A percentile compares a stretch with the other conserved stretches of the same genome.
These are phyloP conservation scores for Saccopteryx bilineata DNA, from an alignment of 2,113 vertebrate species.

Conservation along the genomic window DNA sequence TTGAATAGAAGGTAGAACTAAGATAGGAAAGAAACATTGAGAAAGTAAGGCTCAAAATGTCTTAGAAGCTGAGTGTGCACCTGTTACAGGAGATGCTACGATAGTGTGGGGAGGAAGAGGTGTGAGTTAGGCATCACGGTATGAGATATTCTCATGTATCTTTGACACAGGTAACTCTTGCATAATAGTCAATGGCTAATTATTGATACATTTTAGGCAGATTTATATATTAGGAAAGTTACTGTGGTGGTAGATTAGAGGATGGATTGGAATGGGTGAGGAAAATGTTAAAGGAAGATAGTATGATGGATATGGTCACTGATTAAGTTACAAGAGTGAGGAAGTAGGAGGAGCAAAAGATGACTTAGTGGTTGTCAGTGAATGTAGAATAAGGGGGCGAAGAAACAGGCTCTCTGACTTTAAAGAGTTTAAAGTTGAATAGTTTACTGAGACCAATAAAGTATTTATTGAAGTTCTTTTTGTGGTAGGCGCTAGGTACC, in stretches of 20 bases:
- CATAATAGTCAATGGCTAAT: neutral
- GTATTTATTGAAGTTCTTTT: neutral
- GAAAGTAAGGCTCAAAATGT: neutral
- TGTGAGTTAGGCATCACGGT: neutral
- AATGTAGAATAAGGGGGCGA: neutral
- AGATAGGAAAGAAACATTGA: neutral
- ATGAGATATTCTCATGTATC: neutral
- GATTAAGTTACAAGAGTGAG: neutral
- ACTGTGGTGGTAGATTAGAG: neutral
- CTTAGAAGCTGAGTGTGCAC: neutral
- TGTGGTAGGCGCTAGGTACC: neutral
- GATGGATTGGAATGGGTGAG: neutral
- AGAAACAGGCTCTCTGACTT: neutral
- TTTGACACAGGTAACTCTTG: neutral
- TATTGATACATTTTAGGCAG: constrained; percentile 2
- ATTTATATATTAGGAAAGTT: neutral
- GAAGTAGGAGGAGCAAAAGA: neutral
- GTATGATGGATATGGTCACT: neutral
- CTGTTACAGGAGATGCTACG: neutral
- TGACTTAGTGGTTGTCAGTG: neutral
- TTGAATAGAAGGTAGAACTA: neutral
- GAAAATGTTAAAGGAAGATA: neutral
- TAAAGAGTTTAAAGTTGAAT: neutral
- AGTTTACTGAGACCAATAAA: neutral
- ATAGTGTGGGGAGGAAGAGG: neutral